phyloP scores from a whole-genome alignment of 2,113 vertebrate species.

The Salvelinus sp. region DNA sequence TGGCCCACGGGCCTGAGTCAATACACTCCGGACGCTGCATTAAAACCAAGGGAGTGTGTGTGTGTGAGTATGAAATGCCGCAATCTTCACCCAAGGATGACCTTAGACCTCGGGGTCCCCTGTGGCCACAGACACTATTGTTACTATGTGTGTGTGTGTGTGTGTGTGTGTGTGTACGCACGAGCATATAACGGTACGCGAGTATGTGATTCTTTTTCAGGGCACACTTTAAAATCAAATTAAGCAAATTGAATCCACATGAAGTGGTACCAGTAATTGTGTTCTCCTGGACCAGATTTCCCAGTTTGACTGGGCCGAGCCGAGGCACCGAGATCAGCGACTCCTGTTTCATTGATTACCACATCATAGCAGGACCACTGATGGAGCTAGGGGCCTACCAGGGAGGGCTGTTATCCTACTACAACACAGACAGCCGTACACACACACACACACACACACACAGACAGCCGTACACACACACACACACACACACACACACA shows the following conservation, averaged over 20 bases:
- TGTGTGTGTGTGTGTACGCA: constrained; percentile 3
- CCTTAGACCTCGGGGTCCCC: constrained; percentile 41
- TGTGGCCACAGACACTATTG: constrained; percentile 50
- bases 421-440: not conserved
- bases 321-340: constrained; percentile 37
- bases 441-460: constrained; percentile 9
- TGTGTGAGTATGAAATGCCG: constrained; percentile 19
- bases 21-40: constrained; percentile 52
- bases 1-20: constrained; percentile 38
- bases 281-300: constrained; percentile 50
- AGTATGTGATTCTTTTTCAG: constrained; percentile 1
- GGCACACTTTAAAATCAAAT: constrained; percentile 53
- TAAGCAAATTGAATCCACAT: constrained; percentile 38
- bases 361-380: constrained; percentile 44
- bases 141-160: constrained; percentile 10
- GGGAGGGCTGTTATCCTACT: constrained; percentile 38
- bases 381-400: constrained; percentile 30
- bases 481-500: constrained; percentile 10
- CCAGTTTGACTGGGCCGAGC: constrained; percentile 26
- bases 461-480: not conserved
- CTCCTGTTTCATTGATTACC: constrained; percentile 59
- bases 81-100: constrained; percentile 46
- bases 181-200: not conserved
- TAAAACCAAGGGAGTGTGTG: constrained; percentile 16
- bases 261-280: constrained; percentile 56